Evolutionary conservation across 2,113 vertebrate genomes (phyloP).

Genomic region (Noctilio leporinus): DNA sequence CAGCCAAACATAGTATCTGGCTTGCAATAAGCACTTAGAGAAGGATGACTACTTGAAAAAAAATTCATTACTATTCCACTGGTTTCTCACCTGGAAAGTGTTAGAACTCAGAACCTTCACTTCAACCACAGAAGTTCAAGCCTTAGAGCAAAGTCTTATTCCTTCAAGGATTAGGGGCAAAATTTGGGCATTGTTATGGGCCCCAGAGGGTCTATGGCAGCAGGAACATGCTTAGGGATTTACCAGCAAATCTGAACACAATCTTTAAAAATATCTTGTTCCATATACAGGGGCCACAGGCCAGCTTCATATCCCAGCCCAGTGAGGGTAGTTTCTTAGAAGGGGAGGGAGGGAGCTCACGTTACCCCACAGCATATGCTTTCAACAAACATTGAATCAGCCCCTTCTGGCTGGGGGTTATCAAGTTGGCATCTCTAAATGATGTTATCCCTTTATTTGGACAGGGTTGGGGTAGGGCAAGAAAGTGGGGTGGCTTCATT

Average conservation of each 20-base stretch:
- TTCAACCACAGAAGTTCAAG: not conserved
- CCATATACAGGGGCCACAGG: accelerated
- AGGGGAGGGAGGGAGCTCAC: not conserved
- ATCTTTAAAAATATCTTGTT: not conserved
- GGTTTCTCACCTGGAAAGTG: not conserved
- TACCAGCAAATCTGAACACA: not conserved
- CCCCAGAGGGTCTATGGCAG: not conserved
- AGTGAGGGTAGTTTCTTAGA: not conserved
- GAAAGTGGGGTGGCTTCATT: not conserved
- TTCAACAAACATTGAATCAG: conserved; percentile 1
- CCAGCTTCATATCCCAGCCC: accelerated
- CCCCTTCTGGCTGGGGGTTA: conserved; percentile 11
- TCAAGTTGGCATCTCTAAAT: conserved; percentile 22
- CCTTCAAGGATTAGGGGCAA: not conserved
- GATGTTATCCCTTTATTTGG: conserved; percentile 64
- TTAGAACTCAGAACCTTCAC: not conserved
- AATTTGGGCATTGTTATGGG: not conserved
- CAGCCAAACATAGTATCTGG: not conserved
- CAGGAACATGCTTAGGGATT: not conserved
- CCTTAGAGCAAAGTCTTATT: not conserved
- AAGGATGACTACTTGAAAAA: not conserved
- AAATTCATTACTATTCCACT: not conserved
- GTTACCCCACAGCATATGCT: not conserved
- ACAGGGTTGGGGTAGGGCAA: not conserved
- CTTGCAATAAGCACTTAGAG: not conserved